phyloP scores from a whole-genome alignment of 2,113 vertebrate species.

The Alligator sinensis region DNA sequence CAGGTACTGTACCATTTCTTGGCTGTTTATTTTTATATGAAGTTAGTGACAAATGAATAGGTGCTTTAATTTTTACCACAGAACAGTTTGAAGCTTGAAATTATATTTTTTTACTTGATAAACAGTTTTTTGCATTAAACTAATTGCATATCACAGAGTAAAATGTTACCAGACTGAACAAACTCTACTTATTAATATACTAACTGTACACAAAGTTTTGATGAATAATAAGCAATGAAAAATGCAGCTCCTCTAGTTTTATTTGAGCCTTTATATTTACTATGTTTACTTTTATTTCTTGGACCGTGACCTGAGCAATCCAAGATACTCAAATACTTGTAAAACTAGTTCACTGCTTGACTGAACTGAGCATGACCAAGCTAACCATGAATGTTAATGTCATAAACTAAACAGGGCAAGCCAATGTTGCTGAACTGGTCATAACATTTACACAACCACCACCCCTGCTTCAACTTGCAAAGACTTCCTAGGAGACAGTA shows the following conservation, averaged over 20 bases:
- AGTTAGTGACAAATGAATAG: neutral
- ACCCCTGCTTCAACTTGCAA: neutral
- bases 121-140: neutral
- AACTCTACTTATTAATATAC: neutral
- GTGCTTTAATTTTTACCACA: neutral
- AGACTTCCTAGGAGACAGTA: neutral
- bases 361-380: neutral
- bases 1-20: neutral
- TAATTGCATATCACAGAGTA: neutral
- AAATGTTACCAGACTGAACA: neutral
- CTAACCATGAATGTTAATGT: neutral
- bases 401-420: neutral
- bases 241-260: neutral
- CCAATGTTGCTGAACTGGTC: neutral
- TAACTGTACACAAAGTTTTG: neutral
- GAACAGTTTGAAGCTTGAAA: neutral
- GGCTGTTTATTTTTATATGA: neutral
- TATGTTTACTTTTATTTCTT: neutral
- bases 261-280: neutral
- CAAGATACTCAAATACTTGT: neutral
- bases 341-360: neutral
- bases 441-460: neutral
- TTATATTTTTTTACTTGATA: neutral
- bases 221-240: neutral
- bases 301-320: neutral